A percentile compares a stretch with the other conserved stretches of the same genome.
These are phyloP conservation scores for Syrrhaptes paradoxus DNA, from an alignment of 2,113 vertebrate genomes.

Conservation along the genomic window DNA sequence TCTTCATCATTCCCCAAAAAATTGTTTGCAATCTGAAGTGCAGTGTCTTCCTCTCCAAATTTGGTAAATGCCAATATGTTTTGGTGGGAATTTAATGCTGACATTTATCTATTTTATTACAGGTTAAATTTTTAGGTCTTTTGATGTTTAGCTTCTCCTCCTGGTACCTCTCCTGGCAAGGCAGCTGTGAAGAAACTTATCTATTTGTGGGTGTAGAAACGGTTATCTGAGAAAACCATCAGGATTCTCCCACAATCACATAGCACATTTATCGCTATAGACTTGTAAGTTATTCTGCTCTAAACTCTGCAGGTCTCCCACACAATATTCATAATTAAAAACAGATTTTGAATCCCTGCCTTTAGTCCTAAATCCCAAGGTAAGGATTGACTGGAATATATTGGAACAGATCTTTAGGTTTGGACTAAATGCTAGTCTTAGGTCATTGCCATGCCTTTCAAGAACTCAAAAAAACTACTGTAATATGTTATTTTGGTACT, in stretches of 20 bases:
- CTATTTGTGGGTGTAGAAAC: not conserved
- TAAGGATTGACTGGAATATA: constrained; percentile 61
- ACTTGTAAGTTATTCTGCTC: not conserved
- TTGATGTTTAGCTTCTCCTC: not conserved
- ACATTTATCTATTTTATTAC: not conserved
- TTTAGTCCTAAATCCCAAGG: constrained; percentile 52
- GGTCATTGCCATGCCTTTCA: not conserved
- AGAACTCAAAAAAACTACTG: not conserved
- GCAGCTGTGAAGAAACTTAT: not conserved
- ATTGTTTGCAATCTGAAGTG: not conserved
- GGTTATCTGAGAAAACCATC: not conserved
- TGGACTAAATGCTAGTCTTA: constrained; percentile 40
- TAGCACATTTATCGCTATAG: not conserved
- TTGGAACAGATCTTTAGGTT: constrained; percentile 40
- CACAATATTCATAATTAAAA: constrained; percentile 16
- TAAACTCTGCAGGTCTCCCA: not conserved
- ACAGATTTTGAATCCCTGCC: constrained; percentile 32
- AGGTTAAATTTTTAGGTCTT: not conserved
- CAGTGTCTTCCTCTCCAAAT: not conserved
- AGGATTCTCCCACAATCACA: not conserved
- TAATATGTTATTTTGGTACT: constrained; percentile 38
- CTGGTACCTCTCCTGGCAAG: not conserved
- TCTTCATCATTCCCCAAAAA: not conserved
- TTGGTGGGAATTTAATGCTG: not conserved
- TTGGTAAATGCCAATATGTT: not conserved